Evolutionary conservation across 2,113 vertebrate genomes (phyloP), one percentile per base, ranked within the genome.

Genomic region (Polyodon spathula): DNA sequence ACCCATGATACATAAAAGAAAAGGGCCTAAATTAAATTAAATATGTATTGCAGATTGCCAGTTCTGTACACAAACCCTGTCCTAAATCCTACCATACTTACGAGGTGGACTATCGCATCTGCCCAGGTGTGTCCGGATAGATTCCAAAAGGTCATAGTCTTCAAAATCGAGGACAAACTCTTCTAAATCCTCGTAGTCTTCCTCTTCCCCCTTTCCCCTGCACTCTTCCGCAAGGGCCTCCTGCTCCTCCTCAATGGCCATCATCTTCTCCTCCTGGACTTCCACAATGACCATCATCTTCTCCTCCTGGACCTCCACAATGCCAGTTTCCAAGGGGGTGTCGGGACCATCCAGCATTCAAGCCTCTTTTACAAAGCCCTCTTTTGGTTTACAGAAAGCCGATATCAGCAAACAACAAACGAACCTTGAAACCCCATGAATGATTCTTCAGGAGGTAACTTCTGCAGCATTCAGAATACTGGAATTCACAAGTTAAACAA

Each of bases 91-190:
- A n/a, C n/a, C n/a, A n/a, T n/a, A 95, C 94, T 98, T 88, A 96
- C 93, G 69, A 53, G 71, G 62, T 8, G 78, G 68, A 42, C 84
- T 81, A 2, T 46, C 58, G 6, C 83, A 67, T 42, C 88, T 81
- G 64, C 77, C 88, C 70, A 91, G 82, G 57, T 90, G 90, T 41
- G 79, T 87, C 81, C 87, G 88, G 80, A 91, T 88, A 16, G 92
- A 86, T 71, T 94, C 93, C 62, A 94, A 91, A 64, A 91, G 88
- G 74, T 95, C 96, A 81, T 87, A 92, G 66, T 97, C 93, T 68
- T 97, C 95, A 79, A 94, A 95, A 80, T 92, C 86, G 79, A 97
- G 81, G 64, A 86, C 92, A 86, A 97, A 94, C 76, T 97, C 92
- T 62, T 94, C 95, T 76, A 97, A 90, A 69, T 94, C 92, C 68